phyloP scores from a whole-genome alignment of 2,113 vertebrate genomes.

The Datnioides undecimradiatus region DNA sequence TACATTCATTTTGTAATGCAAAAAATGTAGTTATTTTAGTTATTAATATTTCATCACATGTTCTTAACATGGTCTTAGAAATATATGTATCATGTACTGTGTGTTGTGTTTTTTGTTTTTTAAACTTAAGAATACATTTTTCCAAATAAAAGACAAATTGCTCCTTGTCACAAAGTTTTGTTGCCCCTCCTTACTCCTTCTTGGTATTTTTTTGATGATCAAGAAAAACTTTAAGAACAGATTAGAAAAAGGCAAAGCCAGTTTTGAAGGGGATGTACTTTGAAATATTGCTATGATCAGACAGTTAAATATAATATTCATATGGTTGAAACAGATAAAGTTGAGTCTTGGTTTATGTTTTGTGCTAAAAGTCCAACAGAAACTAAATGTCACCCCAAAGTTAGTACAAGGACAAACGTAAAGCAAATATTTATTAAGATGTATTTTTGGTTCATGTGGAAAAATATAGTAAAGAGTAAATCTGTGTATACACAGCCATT shows the following conservation, averaged over 20 bases:
- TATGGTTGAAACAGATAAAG: neutral
- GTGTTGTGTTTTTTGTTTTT: neutral
- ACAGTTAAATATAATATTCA: neutral
- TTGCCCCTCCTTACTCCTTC: neutral
- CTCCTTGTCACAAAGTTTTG: neutral
- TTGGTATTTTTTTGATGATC: neutral
- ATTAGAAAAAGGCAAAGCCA: neutral
- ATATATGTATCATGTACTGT: no score
- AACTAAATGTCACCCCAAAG: neutral
- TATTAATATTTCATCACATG: neutral
- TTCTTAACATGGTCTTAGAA: no score
- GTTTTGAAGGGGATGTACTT: neutral
- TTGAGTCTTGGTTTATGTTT: neutral
- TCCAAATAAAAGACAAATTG: neutral
- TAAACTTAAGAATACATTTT: no score
- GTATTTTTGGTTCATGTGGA: neutral
- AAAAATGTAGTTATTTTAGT: neutral
- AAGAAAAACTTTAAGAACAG: neutral
- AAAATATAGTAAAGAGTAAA: neutral
- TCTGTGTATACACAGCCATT: neutral
- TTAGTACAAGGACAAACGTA: conserved; percentile 2
- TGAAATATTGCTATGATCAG: neutral
- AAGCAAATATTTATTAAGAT: neutral
- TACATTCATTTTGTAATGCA: neutral
- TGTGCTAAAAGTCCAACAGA: neutral